A percentile compares a stretch with the other conserved stretches of the same genome.
phyloP scores from a whole-genome alignment of 2,888 invertebrate genomes.

The Sesia bembeciformis region DNA sequence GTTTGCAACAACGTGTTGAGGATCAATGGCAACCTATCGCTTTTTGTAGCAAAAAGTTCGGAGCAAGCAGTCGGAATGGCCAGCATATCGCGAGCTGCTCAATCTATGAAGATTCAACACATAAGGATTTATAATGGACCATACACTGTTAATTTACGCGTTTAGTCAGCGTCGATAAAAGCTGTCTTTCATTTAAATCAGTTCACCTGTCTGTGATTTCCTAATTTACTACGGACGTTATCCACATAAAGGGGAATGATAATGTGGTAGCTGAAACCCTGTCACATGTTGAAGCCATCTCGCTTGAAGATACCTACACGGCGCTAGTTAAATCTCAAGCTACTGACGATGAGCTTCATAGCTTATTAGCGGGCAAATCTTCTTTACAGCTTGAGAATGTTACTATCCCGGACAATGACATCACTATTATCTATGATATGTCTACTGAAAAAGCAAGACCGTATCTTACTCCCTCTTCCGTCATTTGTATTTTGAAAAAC shows the following conservation, averaged over 20 bases:
- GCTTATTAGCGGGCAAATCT: not conserved
- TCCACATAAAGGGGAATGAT: slow-evolving; percentile 9
- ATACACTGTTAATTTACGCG: too few species aligned
- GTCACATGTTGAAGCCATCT: slow-evolving; percentile 13
- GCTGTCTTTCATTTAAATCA: too few species aligned
- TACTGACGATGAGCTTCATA: slow-evolving; percentile 1
- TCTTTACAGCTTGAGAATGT: slow-evolving; percentile 6
- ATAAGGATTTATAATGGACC: too few species aligned
- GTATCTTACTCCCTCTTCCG: not conserved
- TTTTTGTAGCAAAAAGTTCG: too few species aligned
- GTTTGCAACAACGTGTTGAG: too few species aligned
- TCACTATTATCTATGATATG: not conserved
- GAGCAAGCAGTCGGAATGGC: too few species aligned
- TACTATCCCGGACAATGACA: slow-evolving; percentile 8
- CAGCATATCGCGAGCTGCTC: too few species aligned
- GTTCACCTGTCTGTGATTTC: too few species aligned
- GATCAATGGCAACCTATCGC: too few species aligned
- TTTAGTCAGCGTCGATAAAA: too few species aligned
- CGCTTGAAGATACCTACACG: slow-evolving; percentile 1
- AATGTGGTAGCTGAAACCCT: slow-evolving; percentile 18
- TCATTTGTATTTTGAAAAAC: not conserved
- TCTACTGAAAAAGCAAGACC: not conserved
- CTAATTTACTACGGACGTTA: not conserved
- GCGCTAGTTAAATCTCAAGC: slow-evolving; percentile 4
- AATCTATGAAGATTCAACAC: too few species aligned